These are phyloP conservation scores for Polydrusus pterygomalis DNA, from an alignment of 2,888 invertebrate genomes.

Conservation along the genomic window DNA sequence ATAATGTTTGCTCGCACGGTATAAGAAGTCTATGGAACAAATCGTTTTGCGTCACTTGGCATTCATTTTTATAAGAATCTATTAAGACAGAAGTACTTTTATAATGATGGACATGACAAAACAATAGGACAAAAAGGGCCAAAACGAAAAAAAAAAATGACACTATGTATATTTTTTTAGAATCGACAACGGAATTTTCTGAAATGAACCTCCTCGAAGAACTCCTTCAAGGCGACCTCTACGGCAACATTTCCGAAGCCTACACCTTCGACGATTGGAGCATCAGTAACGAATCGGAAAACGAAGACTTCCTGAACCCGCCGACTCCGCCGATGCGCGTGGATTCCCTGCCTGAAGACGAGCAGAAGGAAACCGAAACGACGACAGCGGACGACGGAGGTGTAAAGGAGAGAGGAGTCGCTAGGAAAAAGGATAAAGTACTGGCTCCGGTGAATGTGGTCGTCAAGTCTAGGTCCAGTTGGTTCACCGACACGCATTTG, in stretches of 20 bases:
- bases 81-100: no score
- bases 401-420: background rate
- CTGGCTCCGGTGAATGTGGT: slow-evolving; percentile 49
- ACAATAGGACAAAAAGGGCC: no score
- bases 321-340: slow-evolving; percentile 79
- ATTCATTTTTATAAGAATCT: no score
- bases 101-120: no score
- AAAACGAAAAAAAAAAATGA: no score
- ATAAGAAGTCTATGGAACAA: no score
- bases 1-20: no score
- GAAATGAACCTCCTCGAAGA: slow-evolving; percentile 76
- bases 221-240: slow-evolving; percentile 81
- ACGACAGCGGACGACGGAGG: background rate
- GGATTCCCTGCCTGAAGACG: slow-evolving; percentile 78
- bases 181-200: slow-evolving; percentile 50
- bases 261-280: slow-evolving; percentile 72
- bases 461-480: slow-evolving; percentile 63
- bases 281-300: slow-evolving; percentile 73
- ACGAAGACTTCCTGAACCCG: slow-evolving; percentile 70
- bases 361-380: slow-evolving; percentile 56
- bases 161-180: slow-evolving; percentile 34
- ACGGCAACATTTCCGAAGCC: slow-evolving; percentile 75
- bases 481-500: slow-evolving; percentile 61
- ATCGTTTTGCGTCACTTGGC: no score
- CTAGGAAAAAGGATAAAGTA: slow-evolving; percentile 1